Base-by-base conservation (phyloP, 2,888 invertebrate species). In the Lucinisca nassula region DNA sequence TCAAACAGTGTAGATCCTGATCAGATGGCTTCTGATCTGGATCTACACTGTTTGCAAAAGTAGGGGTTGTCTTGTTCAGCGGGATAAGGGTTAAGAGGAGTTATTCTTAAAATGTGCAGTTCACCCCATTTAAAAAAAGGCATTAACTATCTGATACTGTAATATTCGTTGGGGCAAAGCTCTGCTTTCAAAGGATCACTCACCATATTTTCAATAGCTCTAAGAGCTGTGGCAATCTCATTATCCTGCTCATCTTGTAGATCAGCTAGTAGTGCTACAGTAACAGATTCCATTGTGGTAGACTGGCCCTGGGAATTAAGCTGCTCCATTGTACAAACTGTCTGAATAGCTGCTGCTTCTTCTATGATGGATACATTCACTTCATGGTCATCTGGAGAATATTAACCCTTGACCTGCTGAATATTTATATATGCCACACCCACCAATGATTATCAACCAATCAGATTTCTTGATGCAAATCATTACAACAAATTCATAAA, bases 271-370 rank as follows among this genome's bases (percentile, higher is more conserved):
- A 95, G 79, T 3, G 80, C 82, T 1, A 92, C 87, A 12, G 88
- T 90, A 14, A 94, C 90, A 8, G 91, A 90, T 8, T 93, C 92
- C 70, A 92, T 89, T 24, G 87, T 88, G 24, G 82, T 83, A 6
- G 84, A 82, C 32, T 87, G 75, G 24, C 87, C 90, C 10, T 77
- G 49, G n/a, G 37, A 45, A 3, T 77, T 70, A 70, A 88, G 77
- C 38, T 86, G 85, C 38, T 91, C 87, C 74, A 73, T 90, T 45
- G 90, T 92, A 51, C 93, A 87, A 17, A 95, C 92, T 51, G 89
- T 87, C 49, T 92, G 90, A 2, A 95, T 92, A 30, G 95, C 95
- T n/a, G 95, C 95, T 40, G 94, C 94, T 79, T 95, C 95, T 80
- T 95, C 95, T 49, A 95, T 79, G 35, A 95, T 93, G 73, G 86